A percentile compares a stretch with the other conserved stretches of the same genome.
These are phyloP conservation scores for Siniperca chuatsi DNA, from an alignment of 2,113 vertebrate genomes.

Conservation along the genomic window DNA sequence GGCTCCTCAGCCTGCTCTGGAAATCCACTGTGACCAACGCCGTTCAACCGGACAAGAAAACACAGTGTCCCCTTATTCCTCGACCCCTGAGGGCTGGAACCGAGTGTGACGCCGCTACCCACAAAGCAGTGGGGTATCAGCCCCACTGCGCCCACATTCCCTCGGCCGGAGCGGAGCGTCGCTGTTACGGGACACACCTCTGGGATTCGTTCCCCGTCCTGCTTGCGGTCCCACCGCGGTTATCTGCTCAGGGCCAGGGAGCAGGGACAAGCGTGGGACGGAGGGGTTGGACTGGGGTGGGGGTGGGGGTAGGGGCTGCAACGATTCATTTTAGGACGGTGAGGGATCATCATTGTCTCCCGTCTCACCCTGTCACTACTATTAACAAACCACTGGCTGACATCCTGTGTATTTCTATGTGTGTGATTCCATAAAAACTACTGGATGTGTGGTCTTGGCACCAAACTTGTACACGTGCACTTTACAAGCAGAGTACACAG, in stretches of 20 bases:
- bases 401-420: slow-evolving; percentile 59
- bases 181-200: slow-evolving; percentile 64
- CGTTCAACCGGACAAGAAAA: slow-evolving; percentile 69
- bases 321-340: slow-evolving; percentile 77
- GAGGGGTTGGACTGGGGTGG: slow-evolving; percentile 60
- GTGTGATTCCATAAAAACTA: slow-evolving; percentile 32
- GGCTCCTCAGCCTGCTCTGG: slow-evolving; percentile 44
- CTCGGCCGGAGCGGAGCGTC: slow-evolving; percentile 40
- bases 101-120: slow-evolving; percentile 71
- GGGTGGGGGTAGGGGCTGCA: slow-evolving; percentile 47
- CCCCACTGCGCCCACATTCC: slow-evolving; percentile 68
- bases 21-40: slow-evolving; percentile 72
- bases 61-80: slow-evolving; percentile 52
- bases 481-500: slow-evolving; percentile 57
- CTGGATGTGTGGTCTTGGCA: slow-evolving; percentile 81
- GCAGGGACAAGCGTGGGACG: slow-evolving; percentile 61
- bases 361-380: slow-evolving; percentile 77
- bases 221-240: slow-evolving; percentile 53
- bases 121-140: slow-evolving; percentile 71
- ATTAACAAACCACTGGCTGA: slow-evolving; percentile 65
- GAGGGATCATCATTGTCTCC: slow-evolving; percentile 79
- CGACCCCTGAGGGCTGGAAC: slow-evolving; percentile 53
- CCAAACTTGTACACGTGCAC: slow-evolving; percentile 53
- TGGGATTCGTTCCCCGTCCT: slow-evolving; percentile 66
- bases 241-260: slow-evolving; percentile 83